phyloP scores from a whole-genome alignment of 2,797 vertebrate species.

The Cirrhinus mrigala region DNA sequence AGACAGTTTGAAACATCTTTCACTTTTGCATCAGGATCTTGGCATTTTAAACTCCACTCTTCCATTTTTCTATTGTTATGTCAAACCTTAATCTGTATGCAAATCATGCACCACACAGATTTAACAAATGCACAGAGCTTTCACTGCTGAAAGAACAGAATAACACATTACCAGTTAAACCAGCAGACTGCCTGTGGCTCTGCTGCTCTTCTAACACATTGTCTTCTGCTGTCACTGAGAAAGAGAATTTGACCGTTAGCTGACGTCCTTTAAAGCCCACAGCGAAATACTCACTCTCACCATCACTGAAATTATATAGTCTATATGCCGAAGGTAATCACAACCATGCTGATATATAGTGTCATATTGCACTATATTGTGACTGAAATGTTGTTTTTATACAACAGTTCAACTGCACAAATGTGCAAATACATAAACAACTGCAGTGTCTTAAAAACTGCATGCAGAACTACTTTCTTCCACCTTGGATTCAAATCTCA shows the following conservation, averaged over 20 bases:
- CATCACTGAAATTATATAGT: background rate
- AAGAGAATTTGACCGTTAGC: conserved; percentile 61
- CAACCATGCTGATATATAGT: too few relatives aligned
- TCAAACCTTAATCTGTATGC: background rate
- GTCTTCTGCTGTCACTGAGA: conserved; percentile 88
- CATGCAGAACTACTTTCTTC: background rate
- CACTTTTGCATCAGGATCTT: background rate
- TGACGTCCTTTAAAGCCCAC: background rate
- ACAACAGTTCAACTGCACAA: too few relatives aligned
- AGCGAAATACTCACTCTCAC: background rate
- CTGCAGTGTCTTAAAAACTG: background rate
- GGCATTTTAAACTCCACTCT: background rate
- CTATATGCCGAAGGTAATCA: background rate
- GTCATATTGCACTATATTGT: too few relatives aligned
- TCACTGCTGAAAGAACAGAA: conserved; percentile 77
- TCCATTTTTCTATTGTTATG: background rate
- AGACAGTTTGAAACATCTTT: accelerated
- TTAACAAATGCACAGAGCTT: conserved; percentile 67
- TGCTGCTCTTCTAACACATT: conserved; percentile 87
- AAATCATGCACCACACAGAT: conserved; percentile 2
- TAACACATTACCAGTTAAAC: conserved; percentile 85
- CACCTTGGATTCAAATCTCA: background rate
- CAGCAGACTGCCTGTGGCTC: conserved; percentile 85
- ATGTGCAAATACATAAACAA: background rate
- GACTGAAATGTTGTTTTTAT: too few relatives aligned